Evolutionary conservation across 2,113 vertebrate genomes (phyloP), one percentile per base, ranked within the genome.

Genomic region (Lichenostomus cassidix): DNA sequence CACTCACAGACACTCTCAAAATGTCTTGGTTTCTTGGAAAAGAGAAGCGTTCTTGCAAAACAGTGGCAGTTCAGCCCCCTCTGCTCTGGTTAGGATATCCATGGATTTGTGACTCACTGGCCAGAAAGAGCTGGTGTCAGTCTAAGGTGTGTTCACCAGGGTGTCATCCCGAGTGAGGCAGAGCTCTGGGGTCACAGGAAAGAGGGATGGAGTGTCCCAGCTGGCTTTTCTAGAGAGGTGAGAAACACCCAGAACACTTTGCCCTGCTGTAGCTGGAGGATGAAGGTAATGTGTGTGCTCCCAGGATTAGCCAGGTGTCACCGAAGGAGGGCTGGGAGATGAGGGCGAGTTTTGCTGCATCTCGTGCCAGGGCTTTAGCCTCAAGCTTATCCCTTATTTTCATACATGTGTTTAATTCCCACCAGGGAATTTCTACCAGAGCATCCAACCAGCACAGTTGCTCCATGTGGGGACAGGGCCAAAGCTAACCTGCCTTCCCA

Each of bases 301-400:
- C 77, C 56, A 75, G 83, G 27, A 74, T n/a, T 53, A 89, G 83
- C 70, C 78, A 80, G 67, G 12, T 89, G 90, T 86, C 85, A 76
- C 68, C 0, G 0, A 79, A 46, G 74, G 53, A 76, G 65, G 83
- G 39, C 81, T 91, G 77, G 28, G 69, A 89, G 78, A 7, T 33
- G 47, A 70, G 56, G 79, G 91, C 29, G 0, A 88, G 87, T 80
- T 94, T 86, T 97, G 79, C 75, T 96, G 59, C 71, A 7, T 91
- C 85, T 89, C 22, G 5, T 80, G 86, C 87, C 92, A 88, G 82
- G 35, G 39, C 33, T 50, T 85, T n/a, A 76, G 63, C 83, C 41
- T 79, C 84, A 44, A 91, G 84, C 75, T 42, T 62, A 55, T 58
- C 55, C 68, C 69, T 95, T 37, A 90, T 95, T 95, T 95, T 85